These are phyloP conservation scores for Ctenicera cuprea DNA, from an alignment of 2,888 invertebrate species.

Conservation along the genomic window DNA sequence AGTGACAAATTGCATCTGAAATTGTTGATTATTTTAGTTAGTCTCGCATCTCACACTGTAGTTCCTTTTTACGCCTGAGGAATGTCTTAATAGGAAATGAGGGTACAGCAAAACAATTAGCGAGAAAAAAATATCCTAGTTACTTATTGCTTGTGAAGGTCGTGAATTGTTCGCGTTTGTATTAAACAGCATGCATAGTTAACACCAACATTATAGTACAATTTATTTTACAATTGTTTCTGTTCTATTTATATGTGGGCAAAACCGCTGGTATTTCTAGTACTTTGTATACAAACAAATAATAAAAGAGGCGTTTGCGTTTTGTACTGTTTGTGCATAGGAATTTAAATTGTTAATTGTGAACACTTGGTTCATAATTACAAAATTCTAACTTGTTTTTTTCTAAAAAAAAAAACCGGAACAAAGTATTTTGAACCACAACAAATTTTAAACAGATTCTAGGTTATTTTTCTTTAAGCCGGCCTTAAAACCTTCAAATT, in stretches of 20 bases:
- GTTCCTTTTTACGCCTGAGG: not conserved
- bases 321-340: too few species aligned
- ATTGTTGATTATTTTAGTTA: slow-evolving; percentile 8
- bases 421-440: too few species aligned
- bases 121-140: slow-evolving; percentile 3
- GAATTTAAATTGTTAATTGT: too few species aligned
- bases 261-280: too few species aligned
- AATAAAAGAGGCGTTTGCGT: too few species aligned
- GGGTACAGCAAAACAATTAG: not conserved
- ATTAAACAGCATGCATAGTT: not conserved
- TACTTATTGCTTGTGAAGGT: slow-evolving; percentile 9
- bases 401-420: too few species aligned
- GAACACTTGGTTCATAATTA: too few species aligned
- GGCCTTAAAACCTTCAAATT: too few species aligned
- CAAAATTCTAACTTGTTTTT: too few species aligned
- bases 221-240: not conserved
- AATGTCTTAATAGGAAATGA: slow-evolving; percentile 2
- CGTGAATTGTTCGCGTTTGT: slow-evolving; percentile 1
- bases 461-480: too few species aligned
- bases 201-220: not conserved
- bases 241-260: not conserved
- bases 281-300: too few species aligned
- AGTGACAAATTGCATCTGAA: not conserved
- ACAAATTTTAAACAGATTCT: too few species aligned
- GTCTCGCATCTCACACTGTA: not conserved